Evolutionary conservation across 2,797 vertebrate species (phyloP).

Genomic region (Myotis vivesi): DNA sequence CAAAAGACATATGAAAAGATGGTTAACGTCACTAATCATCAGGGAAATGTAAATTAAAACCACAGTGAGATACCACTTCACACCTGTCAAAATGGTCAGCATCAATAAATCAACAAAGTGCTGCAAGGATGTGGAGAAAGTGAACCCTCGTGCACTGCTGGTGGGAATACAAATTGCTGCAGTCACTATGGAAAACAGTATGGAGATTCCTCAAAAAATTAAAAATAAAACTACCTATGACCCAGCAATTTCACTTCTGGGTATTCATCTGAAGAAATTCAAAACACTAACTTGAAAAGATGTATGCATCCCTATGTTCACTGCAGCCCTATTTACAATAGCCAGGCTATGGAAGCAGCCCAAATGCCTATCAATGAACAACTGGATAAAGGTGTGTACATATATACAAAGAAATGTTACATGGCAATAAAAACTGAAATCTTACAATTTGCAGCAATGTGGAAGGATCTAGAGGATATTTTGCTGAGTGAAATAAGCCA

Average conservation of each 20-base stretch:
- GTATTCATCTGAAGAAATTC: not conserved
- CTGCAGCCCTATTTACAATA: not conserved
- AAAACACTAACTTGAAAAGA: not conserved
- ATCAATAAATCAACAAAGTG: not conserved
- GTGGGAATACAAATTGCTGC: not conserved
- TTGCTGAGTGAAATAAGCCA: not conserved
- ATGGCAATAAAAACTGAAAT: not conserved
- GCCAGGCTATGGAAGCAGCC: not conserved
- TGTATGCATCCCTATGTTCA: not conserved
- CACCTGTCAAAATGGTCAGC: not conserved
- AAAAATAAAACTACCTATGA: not conserved
- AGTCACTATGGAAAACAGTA: not conserved
- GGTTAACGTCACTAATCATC: not conserved
- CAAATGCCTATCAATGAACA: not conserved
- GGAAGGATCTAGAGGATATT: not conserved
- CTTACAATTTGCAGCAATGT: not conserved
- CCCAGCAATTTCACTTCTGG: not conserved
- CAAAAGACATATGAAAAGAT: not conserved
- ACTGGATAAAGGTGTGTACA: not conserved
- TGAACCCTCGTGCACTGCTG: not conserved
- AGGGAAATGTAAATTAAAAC: not conserved
- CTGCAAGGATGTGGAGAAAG: not conserved
- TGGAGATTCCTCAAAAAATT: not conserved
- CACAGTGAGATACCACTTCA: not conserved
- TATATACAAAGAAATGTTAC: not conserved